Conservation (phyloP, 2,797 vertebrate species). For the Miichthys miiuy region DNA sequence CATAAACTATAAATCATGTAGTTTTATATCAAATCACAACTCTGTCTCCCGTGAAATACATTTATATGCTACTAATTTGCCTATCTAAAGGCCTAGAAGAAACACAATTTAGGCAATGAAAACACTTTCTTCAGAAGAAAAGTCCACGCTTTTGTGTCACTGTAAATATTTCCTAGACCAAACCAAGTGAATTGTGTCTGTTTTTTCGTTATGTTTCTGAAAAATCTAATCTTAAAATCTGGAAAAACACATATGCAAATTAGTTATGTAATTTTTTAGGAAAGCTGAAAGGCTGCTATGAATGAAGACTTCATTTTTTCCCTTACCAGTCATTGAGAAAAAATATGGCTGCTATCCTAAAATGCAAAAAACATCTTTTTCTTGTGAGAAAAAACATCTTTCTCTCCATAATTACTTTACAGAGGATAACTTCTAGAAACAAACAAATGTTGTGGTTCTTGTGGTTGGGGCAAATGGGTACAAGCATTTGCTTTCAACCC, state of each 20-base stretch:
- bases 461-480: not conserved
- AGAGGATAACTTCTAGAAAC: not conserved
- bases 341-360: not conserved
- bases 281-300: not conserved
- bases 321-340: not conserved
- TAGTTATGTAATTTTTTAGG: not conserved
- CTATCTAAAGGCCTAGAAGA: constrained; percentile 6
- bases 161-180: not conserved
- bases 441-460: not conserved
- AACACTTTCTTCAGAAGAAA: not conserved
- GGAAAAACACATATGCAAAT: not conserved
- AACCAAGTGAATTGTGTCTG: not conserved
- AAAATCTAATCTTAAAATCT: not conserved
- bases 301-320: not conserved
- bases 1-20: constrained; percentile 1
- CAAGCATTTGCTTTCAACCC: constrained; percentile 16
- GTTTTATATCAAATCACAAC: constrained; percentile 15
- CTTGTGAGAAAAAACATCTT: too few species aligned
- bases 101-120: not conserved
- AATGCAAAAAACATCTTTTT: not conserved
- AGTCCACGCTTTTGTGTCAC: not conserved
- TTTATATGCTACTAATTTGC: not conserved
- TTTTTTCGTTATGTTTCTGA: not conserved
- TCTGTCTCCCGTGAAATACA: not conserved
- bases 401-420: not conserved